phyloP scores from a whole-genome alignment of 2,888 invertebrate species.

The Volucella zonaria region DNA sequence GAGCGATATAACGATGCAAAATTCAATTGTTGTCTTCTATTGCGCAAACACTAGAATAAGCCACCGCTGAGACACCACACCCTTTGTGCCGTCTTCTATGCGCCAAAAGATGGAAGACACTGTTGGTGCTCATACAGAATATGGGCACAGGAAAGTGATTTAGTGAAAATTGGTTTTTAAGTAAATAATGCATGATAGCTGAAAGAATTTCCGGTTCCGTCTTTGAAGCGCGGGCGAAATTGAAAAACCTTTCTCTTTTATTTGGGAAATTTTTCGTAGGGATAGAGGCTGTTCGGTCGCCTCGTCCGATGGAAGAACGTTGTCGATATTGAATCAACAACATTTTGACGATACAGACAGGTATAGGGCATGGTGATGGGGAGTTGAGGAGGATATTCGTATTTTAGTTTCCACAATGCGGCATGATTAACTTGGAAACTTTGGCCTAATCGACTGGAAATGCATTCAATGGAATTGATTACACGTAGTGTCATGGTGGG shows the following conservation, averaged over 20 bases:
- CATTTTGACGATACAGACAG: slow-evolving; percentile 22
- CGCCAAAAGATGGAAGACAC: slow-evolving; percentile 56
- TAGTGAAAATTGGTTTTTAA: slow-evolving; percentile 82
- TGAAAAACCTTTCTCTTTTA: slow-evolving; percentile 44
- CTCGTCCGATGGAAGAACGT: slow-evolving; percentile 11
- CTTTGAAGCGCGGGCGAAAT: slow-evolving; percentile 60
- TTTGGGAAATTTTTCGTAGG: not conserved
- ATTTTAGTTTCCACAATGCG: slow-evolving; percentile 42
- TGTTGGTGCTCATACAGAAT: slow-evolving; percentile 60
- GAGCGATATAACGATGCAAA: slow-evolving; percentile 68
- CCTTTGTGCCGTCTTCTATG: slow-evolving; percentile 50
- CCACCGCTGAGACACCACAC: slow-evolving; percentile 6
- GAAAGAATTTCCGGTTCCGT: slow-evolving; percentile 65
- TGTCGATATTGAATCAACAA: slow-evolving; percentile 30
- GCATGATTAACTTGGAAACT: slow-evolving; percentile 63
- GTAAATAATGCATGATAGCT: slow-evolving; percentile 79
- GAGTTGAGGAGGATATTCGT: slow-evolving; percentile 1
- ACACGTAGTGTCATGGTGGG: not conserved
- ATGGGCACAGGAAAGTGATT: slow-evolving; percentile 80
- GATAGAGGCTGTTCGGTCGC: not conserved
- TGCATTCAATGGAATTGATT: slow-evolving; percentile 56
- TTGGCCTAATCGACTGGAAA: slow-evolving; percentile 62
- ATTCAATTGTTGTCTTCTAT: slow-evolving; percentile 70
- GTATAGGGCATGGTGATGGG: not conserved
- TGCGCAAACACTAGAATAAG: slow-evolving; percentile 50